Evolutionary conservation across 2,888 invertebrate genomes (phyloP), one percentile per base, ranked within the genome.

Genomic region (Thecophora atra): DNA sequence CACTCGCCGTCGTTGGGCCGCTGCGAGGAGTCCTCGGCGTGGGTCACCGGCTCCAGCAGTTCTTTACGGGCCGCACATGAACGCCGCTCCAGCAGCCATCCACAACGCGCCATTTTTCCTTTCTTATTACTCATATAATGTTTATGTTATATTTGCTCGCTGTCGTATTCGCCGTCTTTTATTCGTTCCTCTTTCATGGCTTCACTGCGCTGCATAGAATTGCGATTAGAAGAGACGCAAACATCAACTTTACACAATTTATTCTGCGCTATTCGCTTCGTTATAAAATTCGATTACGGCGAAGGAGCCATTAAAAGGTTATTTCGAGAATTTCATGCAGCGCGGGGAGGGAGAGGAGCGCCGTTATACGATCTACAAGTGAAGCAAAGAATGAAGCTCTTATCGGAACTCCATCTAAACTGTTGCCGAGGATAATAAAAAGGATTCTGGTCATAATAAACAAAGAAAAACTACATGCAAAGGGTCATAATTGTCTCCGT

Each of bases 71-170:
- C 70, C 75, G 73, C 75, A 75, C 77, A 77, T 74, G 75, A 75
- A 70, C 74, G 58, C 15, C 24, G 66, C 60, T 37, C 65, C 71
- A 62, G 52, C 56, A 51, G 44, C 21, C 54, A 44, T 19, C 6
- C 60, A 13, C 56, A 52, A 58, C 51, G 56, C 60, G 37, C 71
- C 73, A 70, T 76, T 71, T 76, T 76, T 75, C 75, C 77, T 77
- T 76, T 73, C 75, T 79, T 77, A 77, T 77, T 77, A 77, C 75
- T 70, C 44, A 70, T 73, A 75, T 79, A 78, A 78, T 78, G 76
- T 76, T 76, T 73, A 76, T 77, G 76, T 77, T 77, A 77, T 75
- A 78, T 77, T 78, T 75, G 62, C 70, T 72, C 75, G 62, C 70
- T 72, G 72, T 76, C 74, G 75, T 74, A 74, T 74, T 77, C 74